phyloP scores from a whole-genome alignment of 2,888 invertebrate genomes.

The Desoria tigrina region DNA sequence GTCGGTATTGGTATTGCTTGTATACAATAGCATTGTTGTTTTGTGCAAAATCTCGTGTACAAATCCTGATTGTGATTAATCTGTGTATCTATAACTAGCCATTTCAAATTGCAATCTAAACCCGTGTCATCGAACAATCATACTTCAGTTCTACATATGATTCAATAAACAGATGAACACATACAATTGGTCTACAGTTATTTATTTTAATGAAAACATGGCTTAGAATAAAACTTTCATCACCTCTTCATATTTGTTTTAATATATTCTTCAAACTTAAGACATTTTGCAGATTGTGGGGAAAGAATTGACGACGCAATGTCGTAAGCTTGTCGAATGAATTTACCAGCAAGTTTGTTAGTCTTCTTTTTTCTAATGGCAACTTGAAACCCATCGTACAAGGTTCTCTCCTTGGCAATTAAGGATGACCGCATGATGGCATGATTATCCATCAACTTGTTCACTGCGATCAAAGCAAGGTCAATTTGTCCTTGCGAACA shows the following conservation, averaged over 20 bases:
- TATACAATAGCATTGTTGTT: too few relatives aligned
- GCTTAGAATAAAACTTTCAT: too few relatives aligned
- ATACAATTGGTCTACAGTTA: too few relatives aligned
- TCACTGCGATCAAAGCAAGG: background rate
- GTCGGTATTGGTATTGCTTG: too few relatives aligned
- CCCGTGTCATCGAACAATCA: too few relatives aligned
- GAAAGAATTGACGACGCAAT: background rate
- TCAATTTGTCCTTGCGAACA: background rate
- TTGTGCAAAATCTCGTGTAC: background rate
- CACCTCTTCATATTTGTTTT: too few relatives aligned
- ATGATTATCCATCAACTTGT: background rate
- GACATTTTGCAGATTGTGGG: background rate
- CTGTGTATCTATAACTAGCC: too few relatives aligned
- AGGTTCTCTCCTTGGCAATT: background rate
- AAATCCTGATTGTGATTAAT: constrained; percentile 8
- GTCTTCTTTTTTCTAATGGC: constrained; percentile 5
- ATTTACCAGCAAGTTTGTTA: background rate
- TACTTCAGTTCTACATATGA: too few relatives aligned
- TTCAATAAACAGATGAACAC: too few relatives aligned
- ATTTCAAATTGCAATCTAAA: too few relatives aligned
- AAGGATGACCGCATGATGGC: background rate
- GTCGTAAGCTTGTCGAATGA: background rate
- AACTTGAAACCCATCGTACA: constrained; percentile 8
- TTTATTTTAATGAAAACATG: too few relatives aligned
- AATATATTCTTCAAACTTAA: too few relatives aligned